phyloP scores from a whole-genome alignment of 1,140 invertebrate genomes.

The Scylla paramamosain region DNA sequence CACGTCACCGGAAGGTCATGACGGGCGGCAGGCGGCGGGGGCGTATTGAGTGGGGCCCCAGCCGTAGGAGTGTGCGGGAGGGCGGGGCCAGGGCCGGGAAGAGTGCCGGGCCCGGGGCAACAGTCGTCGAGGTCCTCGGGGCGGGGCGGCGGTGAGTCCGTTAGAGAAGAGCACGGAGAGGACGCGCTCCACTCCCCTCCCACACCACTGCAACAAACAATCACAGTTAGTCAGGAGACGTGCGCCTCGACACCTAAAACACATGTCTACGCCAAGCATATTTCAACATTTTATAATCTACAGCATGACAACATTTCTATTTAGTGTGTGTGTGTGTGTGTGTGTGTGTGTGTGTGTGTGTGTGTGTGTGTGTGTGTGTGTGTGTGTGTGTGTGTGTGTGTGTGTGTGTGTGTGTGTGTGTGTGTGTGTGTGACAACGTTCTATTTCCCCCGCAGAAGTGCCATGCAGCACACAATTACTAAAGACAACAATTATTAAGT shows the following conservation, averaged over 20 bases:
- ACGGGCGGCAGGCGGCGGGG: conserved; percentile 45
- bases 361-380: no score
- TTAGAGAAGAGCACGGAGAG: conserved; percentile 69
- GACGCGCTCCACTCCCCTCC: conserved; percentile 70
- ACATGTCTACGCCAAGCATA: conserved; percentile 77
- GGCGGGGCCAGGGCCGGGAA: neutral
- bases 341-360: no score
- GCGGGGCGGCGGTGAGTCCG: conserved; percentile 68
- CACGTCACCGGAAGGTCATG: conserved; percentile 58
- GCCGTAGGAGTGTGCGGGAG: conserved; percentile 65
- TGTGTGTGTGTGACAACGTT: no score
- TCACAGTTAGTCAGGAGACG: neutral
- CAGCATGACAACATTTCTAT: neutral
- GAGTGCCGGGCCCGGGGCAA: conserved; percentile 50
- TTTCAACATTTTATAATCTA: conserved; percentile 75
- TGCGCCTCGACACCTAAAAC: conserved; percentile 79
- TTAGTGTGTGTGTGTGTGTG: no score
- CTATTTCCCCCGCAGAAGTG: no score
- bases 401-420: neutral
- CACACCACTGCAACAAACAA: conserved; percentile 65
- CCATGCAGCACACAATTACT: no score
- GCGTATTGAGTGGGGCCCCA: conserved; percentile 40
- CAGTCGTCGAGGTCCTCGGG: conserved; percentile 67
- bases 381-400: no score
- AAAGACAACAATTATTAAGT: no score